phyloP scores from a whole-genome alignment of 2,113 vertebrate species.

The Brachyhypopomus gauderio region DNA sequence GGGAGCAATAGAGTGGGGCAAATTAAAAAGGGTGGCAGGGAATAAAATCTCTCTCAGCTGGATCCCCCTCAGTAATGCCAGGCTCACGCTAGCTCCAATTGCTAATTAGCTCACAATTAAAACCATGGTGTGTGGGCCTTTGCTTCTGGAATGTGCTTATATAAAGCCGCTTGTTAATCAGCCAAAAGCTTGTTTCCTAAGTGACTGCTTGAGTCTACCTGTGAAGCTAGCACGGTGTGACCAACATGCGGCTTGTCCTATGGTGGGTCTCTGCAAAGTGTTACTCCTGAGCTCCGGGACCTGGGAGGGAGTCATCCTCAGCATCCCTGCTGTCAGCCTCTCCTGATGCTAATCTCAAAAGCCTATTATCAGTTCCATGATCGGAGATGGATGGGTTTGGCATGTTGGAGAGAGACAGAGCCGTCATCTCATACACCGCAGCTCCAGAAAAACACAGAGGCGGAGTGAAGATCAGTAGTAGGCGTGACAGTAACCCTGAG shows the following conservation, averaged over 20 bases:
- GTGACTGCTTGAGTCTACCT: no score
- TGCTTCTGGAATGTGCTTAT: background rate
- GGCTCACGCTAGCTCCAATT: constrained; percentile 16
- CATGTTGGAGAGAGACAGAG: background rate
- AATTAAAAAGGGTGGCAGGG: constrained; percentile 1
- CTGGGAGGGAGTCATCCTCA: background rate
- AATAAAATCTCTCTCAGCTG: constrained; percentile 32
- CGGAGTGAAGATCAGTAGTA: constrained; percentile 20
- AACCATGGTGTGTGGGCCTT: constrained; percentile 3
- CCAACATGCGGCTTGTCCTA: background rate
- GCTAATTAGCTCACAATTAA: constrained; percentile 31
- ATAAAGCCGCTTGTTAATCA: background rate
- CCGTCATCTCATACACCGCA: background rate
- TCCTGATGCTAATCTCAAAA: background rate
- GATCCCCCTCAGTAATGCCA: constrained; percentile 28
- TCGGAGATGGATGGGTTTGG: background rate
- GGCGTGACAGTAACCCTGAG: constrained; percentile 36
- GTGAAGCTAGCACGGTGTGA: background rate
- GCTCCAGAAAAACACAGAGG: constrained; percentile 20
- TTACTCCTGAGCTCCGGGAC: background rate
- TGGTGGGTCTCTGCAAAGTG: background rate
- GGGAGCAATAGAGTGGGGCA: background rate
- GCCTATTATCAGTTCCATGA: background rate
- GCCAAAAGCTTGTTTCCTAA: no score
- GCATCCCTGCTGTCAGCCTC: no score